Conservation (phyloP, 2,113 vertebrate genomes). For the Tricholaema leucomelas region DNA sequence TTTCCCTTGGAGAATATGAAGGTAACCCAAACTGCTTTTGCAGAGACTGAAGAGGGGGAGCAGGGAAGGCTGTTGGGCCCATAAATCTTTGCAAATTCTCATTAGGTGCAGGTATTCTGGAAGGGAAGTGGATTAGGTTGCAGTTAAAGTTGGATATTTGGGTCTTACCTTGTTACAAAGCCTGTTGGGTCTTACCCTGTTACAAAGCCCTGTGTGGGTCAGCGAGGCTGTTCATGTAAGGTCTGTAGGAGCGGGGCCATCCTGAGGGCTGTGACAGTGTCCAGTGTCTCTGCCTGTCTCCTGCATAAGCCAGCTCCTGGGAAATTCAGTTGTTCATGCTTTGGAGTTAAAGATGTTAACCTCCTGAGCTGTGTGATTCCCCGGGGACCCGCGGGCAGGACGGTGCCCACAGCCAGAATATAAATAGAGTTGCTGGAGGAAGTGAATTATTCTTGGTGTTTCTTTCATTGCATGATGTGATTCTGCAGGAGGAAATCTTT, state of each 20-base stretch:
- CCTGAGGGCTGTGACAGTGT: fast-evolving
- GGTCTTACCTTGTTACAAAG: not conserved
- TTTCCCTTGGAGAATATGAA: not conserved
- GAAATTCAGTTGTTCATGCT: not conserved
- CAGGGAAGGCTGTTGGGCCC: not conserved
- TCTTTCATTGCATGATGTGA: not conserved
- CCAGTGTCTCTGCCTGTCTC: not conserved
- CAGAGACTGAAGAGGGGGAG: constrained; percentile 1
- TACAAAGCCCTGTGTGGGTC: not conserved
- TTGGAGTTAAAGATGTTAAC: not conserved
- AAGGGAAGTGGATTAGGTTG: constrained; percentile 11
- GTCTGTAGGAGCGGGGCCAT: not conserved
- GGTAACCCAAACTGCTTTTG: constrained; percentile 27
- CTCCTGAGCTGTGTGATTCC: not conserved
- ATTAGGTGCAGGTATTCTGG: constrained; percentile 1
- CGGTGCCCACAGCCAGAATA: not conserved
- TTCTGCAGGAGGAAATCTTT: constrained; percentile 29
- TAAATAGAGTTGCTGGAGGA: not conserved
- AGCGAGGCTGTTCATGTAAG: not conserved
- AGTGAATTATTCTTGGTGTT: constrained; percentile 10
- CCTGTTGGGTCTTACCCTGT: no score
- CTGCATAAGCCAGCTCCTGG: not conserved
- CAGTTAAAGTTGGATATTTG: not conserved
- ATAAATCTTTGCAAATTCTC: constrained; percentile 64
- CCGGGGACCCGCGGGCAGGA: fast-evolving